Evolutionary conservation across 2,113 vertebrate species (phyloP), one percentile per base, ranked within the genome.

Genomic region (Vidua macroura): DNA sequence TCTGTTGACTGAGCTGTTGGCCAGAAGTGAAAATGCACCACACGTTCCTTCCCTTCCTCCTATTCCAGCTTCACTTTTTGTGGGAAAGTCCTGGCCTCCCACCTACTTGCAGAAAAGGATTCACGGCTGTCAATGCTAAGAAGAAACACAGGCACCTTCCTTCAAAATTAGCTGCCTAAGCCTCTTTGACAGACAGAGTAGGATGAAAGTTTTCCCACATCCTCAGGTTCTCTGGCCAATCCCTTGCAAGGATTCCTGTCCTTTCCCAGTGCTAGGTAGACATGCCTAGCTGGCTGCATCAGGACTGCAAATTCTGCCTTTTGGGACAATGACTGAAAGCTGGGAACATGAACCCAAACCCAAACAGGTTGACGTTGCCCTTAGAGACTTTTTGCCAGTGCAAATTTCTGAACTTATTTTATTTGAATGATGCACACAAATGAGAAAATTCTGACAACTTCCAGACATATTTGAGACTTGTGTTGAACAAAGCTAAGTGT

Each of bases 1-100:
- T 92, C 28, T 92, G 82, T 67, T 94, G 78, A 90, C 85, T 83
- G 63, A 87, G 75, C 28, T 83, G 35, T 80, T 95, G 88, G 72
- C 75, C 78, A 67, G 53, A 92, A 91, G 31, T 46, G 20, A 62
- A 93, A 91, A 89, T 49, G 48, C 52, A 68, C 39, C 35, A 72
- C 56, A 59, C 5, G 0, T 53, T 95, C 53, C 44, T 83, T 93
- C 30, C 70, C 75, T 55, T 77, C 78, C 84, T 94, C 46, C 67
- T 94, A 19, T 77, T 88, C 55, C 93, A 96, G 93, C 92, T 92
- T 72, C 31, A 74, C 16, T 94, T 86, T 15, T 22, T 56, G 55
- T 92, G 83, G 83, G 70, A 80, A 92, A 92, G 63, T 53, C 39
- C 46, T 88, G 85, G 51, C 79, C 63, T 83, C 83, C 75, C 67